Evolutionary conservation across 1,140 invertebrate genomes (phyloP).

Genomic region (Caenorhabditis brenneri): DNA sequence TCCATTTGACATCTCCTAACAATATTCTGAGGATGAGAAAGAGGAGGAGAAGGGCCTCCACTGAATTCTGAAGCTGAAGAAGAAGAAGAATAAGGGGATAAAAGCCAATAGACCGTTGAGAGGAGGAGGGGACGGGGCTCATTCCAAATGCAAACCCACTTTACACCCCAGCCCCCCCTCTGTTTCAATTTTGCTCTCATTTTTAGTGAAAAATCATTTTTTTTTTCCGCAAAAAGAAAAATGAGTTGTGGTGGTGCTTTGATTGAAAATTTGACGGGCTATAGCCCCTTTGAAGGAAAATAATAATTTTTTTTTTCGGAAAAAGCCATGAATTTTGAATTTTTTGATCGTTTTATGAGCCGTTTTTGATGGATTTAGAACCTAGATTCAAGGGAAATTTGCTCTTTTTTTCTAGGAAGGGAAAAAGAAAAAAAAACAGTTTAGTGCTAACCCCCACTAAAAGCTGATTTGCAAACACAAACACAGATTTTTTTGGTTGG

Average conservation of each 20-base stretch:
- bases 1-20: not conserved
- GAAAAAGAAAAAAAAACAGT: not conserved
- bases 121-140: not conserved
- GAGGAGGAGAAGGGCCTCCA: too few relatives aligned
- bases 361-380: too few relatives aligned
- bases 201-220: not conserved
- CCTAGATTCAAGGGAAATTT: too few relatives aligned
- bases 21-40: not conserved
- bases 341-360: too few relatives aligned
- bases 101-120: not conserved
- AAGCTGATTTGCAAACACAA: not conserved
- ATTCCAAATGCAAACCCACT: slow-evolving; percentile 9
- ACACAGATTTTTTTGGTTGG: too few relatives aligned
- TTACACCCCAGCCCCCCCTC: not conserved
- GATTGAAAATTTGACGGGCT: not conserved
- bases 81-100: not conserved
- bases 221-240: not conserved
- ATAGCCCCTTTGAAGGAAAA: too few relatives aligned
- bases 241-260: not conserved
- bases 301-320: too few relatives aligned
- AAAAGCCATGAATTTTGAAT: too few relatives aligned
- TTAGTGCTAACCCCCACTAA: not conserved
- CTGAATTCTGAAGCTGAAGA: too few relatives aligned
- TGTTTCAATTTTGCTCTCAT: not conserved
- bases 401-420: too few relatives aligned